Percentiles rank a stretch among this genome's conserved stretches.
Evolutionary conservation across 2,113 vertebrate genomes (phyloP).

Genomic region (Odontesthes bonariensis): DNA sequence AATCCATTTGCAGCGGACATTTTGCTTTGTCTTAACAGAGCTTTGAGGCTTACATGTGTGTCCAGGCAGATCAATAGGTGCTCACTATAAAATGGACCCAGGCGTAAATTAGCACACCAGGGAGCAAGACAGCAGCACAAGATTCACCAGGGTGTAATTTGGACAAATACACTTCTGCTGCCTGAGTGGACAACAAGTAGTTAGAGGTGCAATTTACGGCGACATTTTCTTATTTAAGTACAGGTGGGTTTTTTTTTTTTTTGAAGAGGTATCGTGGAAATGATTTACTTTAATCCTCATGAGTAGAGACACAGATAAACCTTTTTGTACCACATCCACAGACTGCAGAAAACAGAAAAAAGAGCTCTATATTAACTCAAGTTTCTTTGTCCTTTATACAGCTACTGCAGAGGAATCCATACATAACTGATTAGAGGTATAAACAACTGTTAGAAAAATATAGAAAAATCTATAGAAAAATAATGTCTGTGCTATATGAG

Average conservation of each 20-base stretch:
- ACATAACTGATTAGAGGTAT: too few species aligned
- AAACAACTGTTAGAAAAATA: too few species aligned
- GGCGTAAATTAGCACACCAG: constrained; percentile 64
- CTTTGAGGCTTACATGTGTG: constrained; percentile 40
- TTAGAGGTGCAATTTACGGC: not conserved
- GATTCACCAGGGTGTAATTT: constrained; percentile 33
- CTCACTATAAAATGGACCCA: constrained; percentile 56
- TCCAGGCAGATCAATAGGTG: constrained; percentile 65
- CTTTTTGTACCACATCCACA: too few species aligned
- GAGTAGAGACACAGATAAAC: not conserved
- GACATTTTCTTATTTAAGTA: not conserved
- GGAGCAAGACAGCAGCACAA: constrained; percentile 36
- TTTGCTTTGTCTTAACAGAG: constrained; percentile 52
- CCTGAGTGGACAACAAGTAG: constrained; percentile 21
- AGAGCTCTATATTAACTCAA: too few species aligned
- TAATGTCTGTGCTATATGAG: too few species aligned
- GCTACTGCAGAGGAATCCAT: too few species aligned
- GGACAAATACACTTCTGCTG: constrained; percentile 22
- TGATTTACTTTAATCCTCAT: not conserved
- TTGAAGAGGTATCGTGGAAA: not conserved
- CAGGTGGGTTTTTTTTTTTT: not conserved
- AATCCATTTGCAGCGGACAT: constrained; percentile 27
- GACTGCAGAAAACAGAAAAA: too few species aligned
- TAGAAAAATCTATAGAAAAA: too few species aligned
- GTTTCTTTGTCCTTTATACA: too few species aligned